A percentile compares a stretch with the other conserved stretches of the same genome.
phyloP scores from a whole-genome alignment of 2,797 vertebrate genomes.

The Selene dorsalis region DNA sequence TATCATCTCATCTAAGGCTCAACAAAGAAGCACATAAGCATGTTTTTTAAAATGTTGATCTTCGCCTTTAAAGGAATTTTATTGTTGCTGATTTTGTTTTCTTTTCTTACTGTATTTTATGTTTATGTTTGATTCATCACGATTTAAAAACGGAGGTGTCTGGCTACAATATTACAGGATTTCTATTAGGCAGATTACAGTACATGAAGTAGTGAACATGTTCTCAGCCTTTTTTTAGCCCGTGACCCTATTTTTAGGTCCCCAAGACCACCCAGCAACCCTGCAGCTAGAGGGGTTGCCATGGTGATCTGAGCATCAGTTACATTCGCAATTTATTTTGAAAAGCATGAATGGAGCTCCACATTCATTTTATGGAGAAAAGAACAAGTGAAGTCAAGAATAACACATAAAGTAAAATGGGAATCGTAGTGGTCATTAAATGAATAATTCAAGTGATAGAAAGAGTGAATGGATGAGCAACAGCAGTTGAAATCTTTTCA shows the following conservation, averaged over 20 bases:
- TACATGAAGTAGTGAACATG: neutral
- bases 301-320: conserved; percentile 6
- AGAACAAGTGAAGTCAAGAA: neutral
- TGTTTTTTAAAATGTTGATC: neutral
- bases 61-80: neutral
- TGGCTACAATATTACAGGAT: neutral
- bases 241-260: conserved; percentile 12
- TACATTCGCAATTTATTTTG: conserved; percentile 1
- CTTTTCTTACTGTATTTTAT: neutral
- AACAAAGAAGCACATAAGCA: neutral
- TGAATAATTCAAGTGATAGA: neutral
- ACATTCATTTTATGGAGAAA: neutral
- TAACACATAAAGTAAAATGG: neutral
- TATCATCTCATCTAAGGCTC: neutral
- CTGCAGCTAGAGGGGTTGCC: conserved; percentile 12
- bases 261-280: neutral
- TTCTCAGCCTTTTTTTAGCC: neutral
- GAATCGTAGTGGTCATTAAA: neutral
- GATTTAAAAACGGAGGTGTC: neutral
- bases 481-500: neutral
- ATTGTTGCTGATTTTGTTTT: neutral
- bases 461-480: neutral
- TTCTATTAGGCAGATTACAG: neutral
- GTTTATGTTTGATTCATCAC: neutral
- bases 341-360: neutral